A percentile compares a stretch with the other conserved stretches of the same genome.
phyloP scores from a whole-genome alignment of 2,888 invertebrate genomes.

The Synanthedon vespiformis region DNA sequence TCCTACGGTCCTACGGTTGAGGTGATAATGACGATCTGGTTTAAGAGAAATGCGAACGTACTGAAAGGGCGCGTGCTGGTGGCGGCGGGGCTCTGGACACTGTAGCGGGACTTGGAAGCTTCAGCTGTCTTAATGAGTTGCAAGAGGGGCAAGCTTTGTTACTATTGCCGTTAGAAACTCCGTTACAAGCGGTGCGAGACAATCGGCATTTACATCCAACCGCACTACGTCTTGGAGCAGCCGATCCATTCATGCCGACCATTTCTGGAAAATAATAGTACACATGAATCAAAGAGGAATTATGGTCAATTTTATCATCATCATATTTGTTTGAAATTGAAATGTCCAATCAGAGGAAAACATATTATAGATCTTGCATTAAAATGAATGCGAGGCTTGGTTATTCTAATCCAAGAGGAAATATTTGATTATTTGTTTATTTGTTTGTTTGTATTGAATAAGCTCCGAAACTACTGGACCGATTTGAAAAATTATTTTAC shows the following conservation, averaged over 20 bases:
- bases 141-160: constrained; percentile 13
- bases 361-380: too few species aligned
- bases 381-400: too few species aligned
- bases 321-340: too few species aligned
- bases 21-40: too few species aligned
- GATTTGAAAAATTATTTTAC: too few species aligned
- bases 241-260: constrained; percentile 19
- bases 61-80: constrained; percentile 18
- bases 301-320: too few species aligned
- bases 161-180: constrained; percentile 1
- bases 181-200: constrained; percentile 1
- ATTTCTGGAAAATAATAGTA: constrained; percentile 17
- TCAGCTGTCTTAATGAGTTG: constrained; percentile 13
- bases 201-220: constrained; percentile 15
- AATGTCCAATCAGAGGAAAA: too few species aligned
- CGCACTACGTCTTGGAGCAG: constrained; percentile 11
- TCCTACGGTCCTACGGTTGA: too few species aligned
- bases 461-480: too few species aligned
- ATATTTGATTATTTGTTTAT: too few species aligned
- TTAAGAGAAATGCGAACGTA: constrained; percentile 21
- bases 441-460: too few species aligned
- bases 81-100: constrained; percentile 6
- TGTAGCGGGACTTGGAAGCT: constrained; percentile 4
- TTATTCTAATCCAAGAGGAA: too few species aligned
- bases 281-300: background rate